Conservation (phyloP, 2,797 vertebrate species). For the Basileuterus tristriatus region DNA sequence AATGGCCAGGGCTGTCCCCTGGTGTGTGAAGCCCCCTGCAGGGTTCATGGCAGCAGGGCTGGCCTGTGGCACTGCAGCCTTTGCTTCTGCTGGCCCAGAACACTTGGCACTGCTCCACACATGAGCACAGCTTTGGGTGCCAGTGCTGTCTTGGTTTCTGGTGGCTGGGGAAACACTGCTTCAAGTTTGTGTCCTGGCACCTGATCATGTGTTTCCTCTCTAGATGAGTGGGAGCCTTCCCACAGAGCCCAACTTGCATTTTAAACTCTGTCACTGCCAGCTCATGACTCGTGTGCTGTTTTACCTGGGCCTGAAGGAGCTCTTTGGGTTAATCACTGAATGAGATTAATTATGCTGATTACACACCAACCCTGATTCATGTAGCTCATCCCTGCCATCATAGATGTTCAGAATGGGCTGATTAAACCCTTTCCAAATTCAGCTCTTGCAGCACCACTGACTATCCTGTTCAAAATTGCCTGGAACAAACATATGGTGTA, state of each 20-base stretch:
- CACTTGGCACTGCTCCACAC: background rate
- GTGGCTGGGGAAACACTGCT: background rate
- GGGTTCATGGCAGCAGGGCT: background rate
- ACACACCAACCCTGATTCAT: background rate
- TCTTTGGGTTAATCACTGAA: background rate
- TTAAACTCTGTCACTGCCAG: background rate
- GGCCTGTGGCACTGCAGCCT: accelerated
- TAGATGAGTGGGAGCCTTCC: background rate
- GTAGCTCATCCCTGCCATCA: background rate
- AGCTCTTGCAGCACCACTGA: background rate
- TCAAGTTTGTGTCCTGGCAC: background rate
- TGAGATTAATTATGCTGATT: slow-evolving; percentile 39
- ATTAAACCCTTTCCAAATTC: background rate
- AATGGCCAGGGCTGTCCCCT: background rate
- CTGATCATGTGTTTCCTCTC: background rate
- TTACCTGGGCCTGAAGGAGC: slow-evolving; percentile 32
- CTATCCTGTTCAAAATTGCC: background rate
- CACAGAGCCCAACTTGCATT: background rate
- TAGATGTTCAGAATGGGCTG: background rate
- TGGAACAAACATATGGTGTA: background rate
- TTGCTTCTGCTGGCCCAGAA: background rate
- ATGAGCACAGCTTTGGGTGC: background rate
- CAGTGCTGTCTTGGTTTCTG: background rate
- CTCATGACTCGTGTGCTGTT: background rate
- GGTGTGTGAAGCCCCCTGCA: background rate